Evolutionary conservation across 64 coral and sea anemone genomes (phyloP), one percentile per base, ranked within the genome.

Genomic region (Actinia tenebrosa): DNA sequence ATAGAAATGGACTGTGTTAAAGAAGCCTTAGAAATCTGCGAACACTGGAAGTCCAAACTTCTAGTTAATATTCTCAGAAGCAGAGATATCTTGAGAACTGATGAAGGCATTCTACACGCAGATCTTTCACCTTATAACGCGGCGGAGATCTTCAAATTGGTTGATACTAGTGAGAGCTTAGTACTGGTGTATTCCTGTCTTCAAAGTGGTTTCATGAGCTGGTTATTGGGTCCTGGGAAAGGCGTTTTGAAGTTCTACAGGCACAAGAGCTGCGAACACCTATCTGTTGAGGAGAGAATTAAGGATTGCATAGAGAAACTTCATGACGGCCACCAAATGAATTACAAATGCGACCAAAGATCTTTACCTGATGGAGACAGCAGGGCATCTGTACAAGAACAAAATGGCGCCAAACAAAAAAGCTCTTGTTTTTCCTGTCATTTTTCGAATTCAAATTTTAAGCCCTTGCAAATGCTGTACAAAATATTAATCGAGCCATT

Each of bases 291-390:
- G 44, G 56, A 90, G 64, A 79, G 75, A 53, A 92, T 96, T 19
- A 96, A 80, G 69, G 56, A 30, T 16, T 93, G 94, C 42, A 90
- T 93, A 5, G 88, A 96, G 86, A 79, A 93, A 44, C 68, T 96
- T 44, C 91, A 93, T 37, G 46, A 78, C 7, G 19, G 19, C 62
- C 44, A 64, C 46, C 30, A 89, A 53, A 60, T 27, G 11, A 92
- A 61, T 50, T 87, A 93, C 78, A 93, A 93, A 66, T 90, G 81
- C 79, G 94, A 96, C 44, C 94, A 96, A 71, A 91, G 91, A 81
- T 91, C 91, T 46, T 45, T 96, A 79, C 94, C 94, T 16, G 27
- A 82, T 78, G 26, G 37, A 42, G 50, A 30, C 3, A 66, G 45
- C 42, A 80, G 17, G 45, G 77, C 60, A 0, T 68, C 43, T 60